Conservation (phyloP, 2,113 vertebrate species). For the Pterocles orientalis region DNA sequence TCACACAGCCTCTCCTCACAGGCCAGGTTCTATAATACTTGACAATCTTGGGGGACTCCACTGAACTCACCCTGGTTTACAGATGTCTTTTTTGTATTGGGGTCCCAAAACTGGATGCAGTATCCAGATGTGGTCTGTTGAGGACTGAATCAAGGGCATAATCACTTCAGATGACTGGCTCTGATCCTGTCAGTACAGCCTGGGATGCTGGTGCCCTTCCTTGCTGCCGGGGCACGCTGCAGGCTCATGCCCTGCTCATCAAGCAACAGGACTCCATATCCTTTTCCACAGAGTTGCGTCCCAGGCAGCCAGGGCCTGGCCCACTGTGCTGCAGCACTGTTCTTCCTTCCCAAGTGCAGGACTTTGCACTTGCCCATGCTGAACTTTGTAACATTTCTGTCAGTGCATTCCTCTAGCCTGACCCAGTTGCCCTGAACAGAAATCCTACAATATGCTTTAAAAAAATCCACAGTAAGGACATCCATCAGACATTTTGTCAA, state of each 20-base stretch:
- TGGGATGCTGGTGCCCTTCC: background rate
- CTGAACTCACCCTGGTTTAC: background rate
- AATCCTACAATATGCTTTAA: background rate
- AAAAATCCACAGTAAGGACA: conserved; percentile 14
- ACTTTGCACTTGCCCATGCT: background rate
- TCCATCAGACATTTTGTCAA: background rate
- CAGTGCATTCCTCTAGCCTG: background rate
- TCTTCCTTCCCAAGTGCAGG: background rate
- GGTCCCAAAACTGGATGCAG: background rate
- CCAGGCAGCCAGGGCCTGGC: background rate
- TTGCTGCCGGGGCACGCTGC: background rate
- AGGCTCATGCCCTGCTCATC: background rate
- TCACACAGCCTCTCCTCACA: background rate
- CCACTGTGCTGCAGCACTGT: background rate
- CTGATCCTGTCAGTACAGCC: background rate
- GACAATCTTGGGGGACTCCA: background rate
- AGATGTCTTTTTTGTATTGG: background rate
- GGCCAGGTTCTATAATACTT: background rate
- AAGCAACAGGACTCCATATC: background rate
- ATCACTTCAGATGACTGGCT: background rate
- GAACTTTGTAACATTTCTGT: background rate
- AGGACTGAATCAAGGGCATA: background rate
- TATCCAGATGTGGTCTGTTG: background rate
- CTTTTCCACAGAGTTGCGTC: background rate
- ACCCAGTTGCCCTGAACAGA: background rate